Conservation (phyloP, 1,140 invertebrate species). For the Drosophila azteca region DNA sequence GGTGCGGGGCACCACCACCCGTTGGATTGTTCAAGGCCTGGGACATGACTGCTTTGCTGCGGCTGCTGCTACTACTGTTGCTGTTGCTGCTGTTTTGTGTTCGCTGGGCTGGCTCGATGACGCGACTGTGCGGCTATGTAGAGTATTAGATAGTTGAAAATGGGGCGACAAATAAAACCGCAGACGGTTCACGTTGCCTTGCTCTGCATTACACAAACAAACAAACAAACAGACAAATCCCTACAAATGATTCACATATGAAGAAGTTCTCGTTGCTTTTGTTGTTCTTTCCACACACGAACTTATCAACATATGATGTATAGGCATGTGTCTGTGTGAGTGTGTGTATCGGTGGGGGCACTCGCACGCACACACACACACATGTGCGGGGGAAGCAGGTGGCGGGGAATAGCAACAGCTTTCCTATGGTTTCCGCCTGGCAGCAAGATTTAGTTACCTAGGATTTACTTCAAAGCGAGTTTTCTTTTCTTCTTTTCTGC, state of each 20-base stretch:
- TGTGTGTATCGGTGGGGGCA: conserved; percentile 28
- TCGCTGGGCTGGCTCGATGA: conserved; percentile 29
- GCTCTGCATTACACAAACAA: conserved; percentile 53
- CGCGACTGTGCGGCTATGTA: conserved; percentile 53
- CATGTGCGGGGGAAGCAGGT: conserved; percentile 18
- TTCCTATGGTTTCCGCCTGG: conserved; percentile 63
- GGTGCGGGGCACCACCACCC: conserved; percentile 50
- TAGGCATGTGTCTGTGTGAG: conserved; percentile 9
- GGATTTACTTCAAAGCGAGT: conserved; percentile 64
- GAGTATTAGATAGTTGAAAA: conserved; percentile 45
- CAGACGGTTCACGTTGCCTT: conserved; percentile 1
- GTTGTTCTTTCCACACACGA: conserved; percentile 32
- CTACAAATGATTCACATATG: conserved; percentile 76
- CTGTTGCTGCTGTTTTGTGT: conserved; percentile 29
- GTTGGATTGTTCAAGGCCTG: conserved; percentile 72
- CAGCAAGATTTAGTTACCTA: conserved; percentile 39
- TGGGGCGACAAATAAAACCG: conserved; percentile 58
- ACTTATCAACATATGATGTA: conserved; percentile 59
- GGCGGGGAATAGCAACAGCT: conserved; percentile 9
- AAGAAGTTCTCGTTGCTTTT: conserved; percentile 37
- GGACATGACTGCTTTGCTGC: conserved; percentile 47
- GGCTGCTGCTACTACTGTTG: conserved; percentile 3
- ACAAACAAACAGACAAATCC: conserved; percentile 57
- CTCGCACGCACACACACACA: conserved; percentile 28
- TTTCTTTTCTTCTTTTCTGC: conserved; percentile 39